Evolutionary conservation across 2,797 vertebrate genomes (phyloP).

Genomic region (Mormyrus proboscirostris): DNA sequence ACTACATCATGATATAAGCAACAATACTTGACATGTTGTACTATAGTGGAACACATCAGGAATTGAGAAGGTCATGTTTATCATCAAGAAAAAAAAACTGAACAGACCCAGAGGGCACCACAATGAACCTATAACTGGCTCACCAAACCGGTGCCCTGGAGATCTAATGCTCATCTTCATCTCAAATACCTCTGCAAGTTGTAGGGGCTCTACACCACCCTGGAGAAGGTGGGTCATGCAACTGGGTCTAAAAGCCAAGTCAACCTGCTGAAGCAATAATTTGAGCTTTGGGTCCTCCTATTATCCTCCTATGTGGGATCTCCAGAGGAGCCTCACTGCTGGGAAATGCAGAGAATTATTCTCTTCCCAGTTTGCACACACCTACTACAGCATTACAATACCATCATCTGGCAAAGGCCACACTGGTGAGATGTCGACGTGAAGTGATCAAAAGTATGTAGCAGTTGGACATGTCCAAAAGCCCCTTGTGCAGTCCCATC

Average conservation of each 20-base stretch:
- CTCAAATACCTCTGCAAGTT: neutral
- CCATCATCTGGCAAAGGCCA: neutral
- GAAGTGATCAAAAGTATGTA: neutral
- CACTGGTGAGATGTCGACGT: neutral
- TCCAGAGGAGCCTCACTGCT: neutral
- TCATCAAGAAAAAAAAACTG: neutral
- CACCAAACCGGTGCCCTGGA: neutral
- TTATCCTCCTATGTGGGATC: neutral
- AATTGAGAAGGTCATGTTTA: neutral
- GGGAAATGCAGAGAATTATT: neutral
- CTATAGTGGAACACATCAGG: neutral
- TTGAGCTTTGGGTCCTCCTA: neutral
- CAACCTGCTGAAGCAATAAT: neutral
- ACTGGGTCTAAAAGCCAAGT: neutral
- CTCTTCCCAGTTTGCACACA: neutral
- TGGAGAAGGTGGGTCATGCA: neutral
- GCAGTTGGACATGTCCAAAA: neutral
- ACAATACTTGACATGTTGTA: neutral
- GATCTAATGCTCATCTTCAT: neutral
- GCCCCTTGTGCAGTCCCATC: neutral
- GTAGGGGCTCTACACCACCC: neutral
- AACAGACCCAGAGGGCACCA: neutral
- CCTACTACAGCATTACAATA: neutral
- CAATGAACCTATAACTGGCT: neutral
- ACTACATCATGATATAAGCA: neutral